phyloP scores from a whole-genome alignment of 2,113 vertebrate genomes.

The Mobula birostris region DNA sequence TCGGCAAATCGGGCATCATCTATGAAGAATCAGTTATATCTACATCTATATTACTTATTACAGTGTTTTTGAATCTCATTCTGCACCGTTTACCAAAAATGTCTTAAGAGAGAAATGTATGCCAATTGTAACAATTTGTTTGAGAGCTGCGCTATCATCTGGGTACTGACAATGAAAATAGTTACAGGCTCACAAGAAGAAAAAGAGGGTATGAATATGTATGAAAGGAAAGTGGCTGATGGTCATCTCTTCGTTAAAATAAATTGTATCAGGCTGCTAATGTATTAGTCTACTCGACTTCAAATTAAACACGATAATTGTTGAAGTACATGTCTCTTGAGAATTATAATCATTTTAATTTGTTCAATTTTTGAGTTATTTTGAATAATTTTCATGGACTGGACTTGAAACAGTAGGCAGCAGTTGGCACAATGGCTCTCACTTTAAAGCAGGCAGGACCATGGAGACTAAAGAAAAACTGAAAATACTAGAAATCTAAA shows the following conservation, averaged over 20 bases:
- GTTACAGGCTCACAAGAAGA: background rate
- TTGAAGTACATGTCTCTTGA: background rate
- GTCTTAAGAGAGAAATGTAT: background rate
- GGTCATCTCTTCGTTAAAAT: background rate
- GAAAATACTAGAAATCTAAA: too few relatives aligned
- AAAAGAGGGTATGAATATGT: background rate
- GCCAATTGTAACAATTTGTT: background rate
- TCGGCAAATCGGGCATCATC: too few relatives aligned
- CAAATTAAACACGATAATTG: background rate
- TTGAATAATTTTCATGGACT: background rate
- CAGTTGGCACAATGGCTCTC: too few relatives aligned
- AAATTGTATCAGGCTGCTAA: background rate
- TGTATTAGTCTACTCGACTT: background rate
- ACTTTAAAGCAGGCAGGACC: too few relatives aligned
- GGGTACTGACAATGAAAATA: background rate
- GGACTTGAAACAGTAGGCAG: too few relatives aligned
- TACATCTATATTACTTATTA: background rate
- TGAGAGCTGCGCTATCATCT: background rate
- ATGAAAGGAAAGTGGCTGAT: background rate
- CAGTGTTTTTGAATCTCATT: background rate
- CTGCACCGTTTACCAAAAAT: background rate
- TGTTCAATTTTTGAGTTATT: background rate
- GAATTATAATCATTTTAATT: background rate
- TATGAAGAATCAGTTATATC: too few relatives aligned
- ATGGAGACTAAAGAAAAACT: too few relatives aligned